These are phyloP conservation scores for Acipenser ruthenus DNA, from an alignment of 2,797 vertebrate species.

Conservation along the genomic window DNA sequence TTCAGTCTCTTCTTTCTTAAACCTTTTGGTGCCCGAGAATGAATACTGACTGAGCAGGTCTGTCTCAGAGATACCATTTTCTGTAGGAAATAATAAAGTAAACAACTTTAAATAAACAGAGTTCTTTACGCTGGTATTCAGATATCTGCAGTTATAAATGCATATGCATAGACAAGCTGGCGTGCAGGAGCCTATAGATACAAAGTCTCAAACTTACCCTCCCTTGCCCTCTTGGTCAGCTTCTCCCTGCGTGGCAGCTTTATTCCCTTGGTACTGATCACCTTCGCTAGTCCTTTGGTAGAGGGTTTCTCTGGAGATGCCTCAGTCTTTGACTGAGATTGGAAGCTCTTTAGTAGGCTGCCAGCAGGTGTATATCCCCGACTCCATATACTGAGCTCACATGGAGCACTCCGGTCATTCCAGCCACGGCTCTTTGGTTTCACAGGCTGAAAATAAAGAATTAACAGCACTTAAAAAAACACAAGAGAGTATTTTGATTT, in stretches of 20 bases:
- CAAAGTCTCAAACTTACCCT: constrained; percentile 55
- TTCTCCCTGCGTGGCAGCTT: constrained; percentile 57
- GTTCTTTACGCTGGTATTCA: too few relatives aligned
- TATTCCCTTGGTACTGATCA: constrained; percentile 50
- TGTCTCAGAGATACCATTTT: constrained; percentile 61
- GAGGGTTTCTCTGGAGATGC: constrained; percentile 43
- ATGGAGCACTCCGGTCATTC: constrained; percentile 43
- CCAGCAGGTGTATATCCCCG: constrained; percentile 38
- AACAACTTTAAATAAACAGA: not conserved
- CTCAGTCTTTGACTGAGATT: constrained; percentile 36
- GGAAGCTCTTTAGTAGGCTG: constrained; percentile 26
- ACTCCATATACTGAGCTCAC: constrained; percentile 73
- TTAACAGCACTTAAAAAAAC: not conserved
- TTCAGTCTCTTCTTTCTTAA: constrained; percentile 39
- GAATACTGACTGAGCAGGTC: constrained; percentile 80
- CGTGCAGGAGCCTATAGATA: constrained; percentile 24
- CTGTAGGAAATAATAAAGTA: constrained; percentile 39
- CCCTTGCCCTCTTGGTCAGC: constrained; percentile 67
- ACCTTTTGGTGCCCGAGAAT: constrained; percentile 59
- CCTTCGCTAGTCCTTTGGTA: constrained; percentile 63
- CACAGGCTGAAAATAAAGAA: constrained; percentile 39
- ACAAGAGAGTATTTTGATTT: not conserved
- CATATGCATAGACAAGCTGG: too few relatives aligned
- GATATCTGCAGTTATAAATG: too few relatives aligned
- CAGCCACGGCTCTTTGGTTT: constrained; percentile 64